A percentile compares a stretch with the other conserved stretches of the same genome.
Conservation (phyloP, 2,797 vertebrate species). For the Hybognathus amarus region DNA sequence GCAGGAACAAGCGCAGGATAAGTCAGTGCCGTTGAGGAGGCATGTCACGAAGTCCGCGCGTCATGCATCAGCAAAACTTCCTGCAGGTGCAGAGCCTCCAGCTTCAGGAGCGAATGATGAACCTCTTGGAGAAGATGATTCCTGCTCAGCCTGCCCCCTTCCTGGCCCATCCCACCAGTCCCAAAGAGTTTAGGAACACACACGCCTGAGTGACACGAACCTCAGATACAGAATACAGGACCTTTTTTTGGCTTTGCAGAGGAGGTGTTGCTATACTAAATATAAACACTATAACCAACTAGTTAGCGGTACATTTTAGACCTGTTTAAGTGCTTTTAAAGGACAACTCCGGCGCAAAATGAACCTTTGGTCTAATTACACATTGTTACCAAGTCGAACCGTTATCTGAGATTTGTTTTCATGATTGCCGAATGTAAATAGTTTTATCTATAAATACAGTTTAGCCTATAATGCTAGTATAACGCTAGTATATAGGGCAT, state of each 20-base stretch:
- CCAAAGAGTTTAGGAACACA: slow-evolving; percentile 67
- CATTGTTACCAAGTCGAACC: no score
- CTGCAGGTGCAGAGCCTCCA: slow-evolving; percentile 96
- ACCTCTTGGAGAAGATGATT: slow-evolving; percentile 94
- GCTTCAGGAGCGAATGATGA: slow-evolving; percentile 98
- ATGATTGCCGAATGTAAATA: no score
- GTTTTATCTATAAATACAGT: no score
- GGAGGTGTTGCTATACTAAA: background rate
- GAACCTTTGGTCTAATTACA: no score
- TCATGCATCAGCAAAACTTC: slow-evolving; percentile 95
- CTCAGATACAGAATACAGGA: background rate
- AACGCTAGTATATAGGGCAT: no score
- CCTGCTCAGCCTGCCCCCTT: slow-evolving; percentile 63
- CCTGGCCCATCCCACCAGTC: slow-evolving; percentile 61
- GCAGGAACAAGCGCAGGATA: slow-evolving; percentile 88
- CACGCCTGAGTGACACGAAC: slow-evolving; percentile 35
- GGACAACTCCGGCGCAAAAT: no score
- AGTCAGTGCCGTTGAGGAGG: slow-evolving; percentile 92
- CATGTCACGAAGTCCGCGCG: slow-evolving; percentile 91
- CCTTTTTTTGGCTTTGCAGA: slow-evolving; percentile 13
- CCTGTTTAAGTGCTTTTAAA: background rate
- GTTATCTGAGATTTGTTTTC: no score
- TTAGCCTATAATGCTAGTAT: no score
- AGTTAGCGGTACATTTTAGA: slow-evolving; percentile 17
- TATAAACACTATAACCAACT: slow-evolving; percentile 9